Conservation (phyloP, 2,888 invertebrate species). For the Diploptera punctata region DNA sequence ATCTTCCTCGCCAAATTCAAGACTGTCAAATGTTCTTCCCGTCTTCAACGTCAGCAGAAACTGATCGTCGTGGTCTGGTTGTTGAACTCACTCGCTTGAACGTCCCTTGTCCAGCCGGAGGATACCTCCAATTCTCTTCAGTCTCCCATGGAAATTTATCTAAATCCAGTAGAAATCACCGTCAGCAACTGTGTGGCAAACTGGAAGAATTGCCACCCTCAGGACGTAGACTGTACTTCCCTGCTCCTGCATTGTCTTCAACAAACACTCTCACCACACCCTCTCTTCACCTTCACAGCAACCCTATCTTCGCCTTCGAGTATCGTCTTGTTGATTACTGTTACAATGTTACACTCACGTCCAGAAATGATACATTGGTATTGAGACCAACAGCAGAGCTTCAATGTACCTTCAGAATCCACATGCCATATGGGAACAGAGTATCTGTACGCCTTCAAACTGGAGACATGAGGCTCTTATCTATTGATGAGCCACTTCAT, state of each 20-base stretch:
- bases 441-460: conserved; percentile 68
- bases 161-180: not conserved
- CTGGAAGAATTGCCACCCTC: conserved; percentile 68
- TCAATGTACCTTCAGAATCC: conserved; percentile 71
- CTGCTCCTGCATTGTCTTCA: conserved; percentile 52
- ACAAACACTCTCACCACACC: not conserved
- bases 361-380: conserved; percentile 70
- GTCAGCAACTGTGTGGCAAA: conserved; percentile 66
- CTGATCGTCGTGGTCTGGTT: conserved; percentile 62
- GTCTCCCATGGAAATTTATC: conserved; percentile 51
- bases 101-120: conserved; percentile 69
- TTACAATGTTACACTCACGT: conserved; percentile 70
- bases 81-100: conserved; percentile 71
- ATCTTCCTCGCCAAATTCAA: conserved; percentile 57
- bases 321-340: conserved; percentile 75
- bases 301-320: conserved; percentile 69
- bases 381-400: conserved; percentile 65
- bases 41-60: conserved; percentile 44
- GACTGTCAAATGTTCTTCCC: conserved; percentile 66
- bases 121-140: conserved; percentile 62
- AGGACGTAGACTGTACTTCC: conserved; percentile 67
- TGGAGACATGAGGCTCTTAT: conserved; percentile 52
- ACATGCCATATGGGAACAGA: conserved; percentile 73
- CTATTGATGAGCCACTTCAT: not conserved
- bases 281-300: conserved; percentile 63